Conservation (phyloP, 2,888 invertebrate genomes). For the Parnassius orleans region DNA sequence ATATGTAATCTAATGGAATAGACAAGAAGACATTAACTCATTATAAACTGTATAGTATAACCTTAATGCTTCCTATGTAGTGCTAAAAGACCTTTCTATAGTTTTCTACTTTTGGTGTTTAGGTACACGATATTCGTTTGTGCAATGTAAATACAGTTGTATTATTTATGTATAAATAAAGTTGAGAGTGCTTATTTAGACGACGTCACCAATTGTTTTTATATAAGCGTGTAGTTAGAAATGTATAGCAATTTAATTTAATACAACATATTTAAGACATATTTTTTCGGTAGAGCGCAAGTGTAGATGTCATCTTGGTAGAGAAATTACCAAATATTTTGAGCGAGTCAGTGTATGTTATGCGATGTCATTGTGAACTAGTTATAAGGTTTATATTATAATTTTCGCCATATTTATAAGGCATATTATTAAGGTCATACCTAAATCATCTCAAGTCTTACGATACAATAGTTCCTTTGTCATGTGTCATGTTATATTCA, state of each 20-base stretch:
- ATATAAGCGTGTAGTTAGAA: conserved; percentile 11
- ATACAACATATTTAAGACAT: conserved; percentile 2
- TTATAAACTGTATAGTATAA: conserved; percentile 35
- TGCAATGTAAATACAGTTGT: conserved; percentile 56
- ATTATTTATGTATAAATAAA: conserved; percentile 23
- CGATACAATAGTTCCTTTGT: conserved; percentile 79
- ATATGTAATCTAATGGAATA: conserved; percentile 4
- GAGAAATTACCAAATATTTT: conserved; percentile 64
- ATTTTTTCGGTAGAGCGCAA: conserved; percentile 12
- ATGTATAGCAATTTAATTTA: conserved; percentile 17
- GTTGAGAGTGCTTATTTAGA: conserved; percentile 17
- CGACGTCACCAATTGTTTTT: conserved; percentile 17
- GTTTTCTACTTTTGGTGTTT: conserved; percentile 30
- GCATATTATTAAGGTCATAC: conserved; percentile 56
- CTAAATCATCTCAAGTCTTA: conserved; percentile 68
- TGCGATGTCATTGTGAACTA: conserved; percentile 56
- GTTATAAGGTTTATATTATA: conserved; percentile 49
- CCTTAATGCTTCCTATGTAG: conserved; percentile 57
- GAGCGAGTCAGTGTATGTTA: conserved; percentile 51
- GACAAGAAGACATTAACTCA: conserved; percentile 15
- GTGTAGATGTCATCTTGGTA: conserved; percentile 32
- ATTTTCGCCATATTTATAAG: conserved; percentile 67
- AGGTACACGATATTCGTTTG: conserved; percentile 45
- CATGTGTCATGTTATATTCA: conserved; percentile 78
- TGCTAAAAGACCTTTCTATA: conserved; percentile 46